Evolutionary conservation across 2,888 invertebrate genomes (phyloP), one percentile per base, ranked within the genome.

Genomic region (Sarcophaga rosellei): DNA sequence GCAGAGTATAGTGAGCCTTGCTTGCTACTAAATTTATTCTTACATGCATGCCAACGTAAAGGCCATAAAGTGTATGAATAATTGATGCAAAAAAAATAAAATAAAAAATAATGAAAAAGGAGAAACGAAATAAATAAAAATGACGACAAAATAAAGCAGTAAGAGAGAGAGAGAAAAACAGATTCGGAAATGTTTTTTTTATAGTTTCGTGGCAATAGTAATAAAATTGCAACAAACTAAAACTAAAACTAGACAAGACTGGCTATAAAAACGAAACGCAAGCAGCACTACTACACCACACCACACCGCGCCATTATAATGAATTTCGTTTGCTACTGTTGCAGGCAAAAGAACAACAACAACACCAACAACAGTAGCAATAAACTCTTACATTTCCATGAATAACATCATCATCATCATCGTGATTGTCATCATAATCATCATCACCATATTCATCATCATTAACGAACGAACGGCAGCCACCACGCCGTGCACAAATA

Each of bases 161-260:
- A 10, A 53, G 17, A 15, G 53, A 53, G 53, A 53, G 53, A 12
- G 15, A 53, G 47, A 47, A 47, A 47, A 53, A 53, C 15, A 53
- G 53, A 53, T 90, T 91, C 91, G 91, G 91, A 91, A 92, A 89
- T 90, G 90, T 89, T 91, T 91, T 91, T 91, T 91, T 91, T 91
- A 90, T 90, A 84, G 88, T 84, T 86, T 86, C 84, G 84, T 75
- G 82, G 81, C 77, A 81, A 84, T 59, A 78, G 84, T 81, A 86
- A 84, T 86, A 86, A 86, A 81, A 81, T 84, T 86, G 81, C 84
- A 86, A 86, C 84, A 84, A 86, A 84, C 81, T 84, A 75, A 78
- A 73, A 57, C 15, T 35, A 57, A 57, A 84, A 63, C 84, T 75
- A 84, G 74, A 79, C 79, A 84, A 70, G 83, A 73, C 85, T 74